A percentile compares a stretch with the other conserved stretches of the same genome.
Conservation (phyloP, 2,888 invertebrate genomes). For the Dicycla oo region DNA sequence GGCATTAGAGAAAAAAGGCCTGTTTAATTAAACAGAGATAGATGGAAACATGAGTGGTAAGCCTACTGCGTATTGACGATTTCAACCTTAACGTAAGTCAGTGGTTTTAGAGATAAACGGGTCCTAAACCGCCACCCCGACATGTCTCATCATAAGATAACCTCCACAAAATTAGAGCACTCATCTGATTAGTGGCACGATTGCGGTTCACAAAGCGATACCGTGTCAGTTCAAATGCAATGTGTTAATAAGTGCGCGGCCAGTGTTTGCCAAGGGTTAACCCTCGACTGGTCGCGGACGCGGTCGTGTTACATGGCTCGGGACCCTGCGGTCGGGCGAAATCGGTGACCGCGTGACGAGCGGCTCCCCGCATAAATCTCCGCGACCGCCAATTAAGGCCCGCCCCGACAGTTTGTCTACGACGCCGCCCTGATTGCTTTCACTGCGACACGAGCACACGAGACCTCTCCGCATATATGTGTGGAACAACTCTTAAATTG, state of each 20-base stretch:
- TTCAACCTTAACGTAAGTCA: neutral
- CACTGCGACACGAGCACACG: constrained; percentile 72
- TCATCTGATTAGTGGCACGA: constrained; percentile 32
- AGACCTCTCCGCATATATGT: constrained; percentile 62
- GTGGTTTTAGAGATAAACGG: neutral
- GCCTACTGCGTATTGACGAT: neutral
- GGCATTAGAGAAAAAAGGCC: neutral
- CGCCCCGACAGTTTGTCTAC: constrained; percentile 90
- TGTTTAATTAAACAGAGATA: neutral
- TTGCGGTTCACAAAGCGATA: constrained; percentile 49
- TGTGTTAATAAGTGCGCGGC: constrained; percentile 70
- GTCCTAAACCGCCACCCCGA: neutral
- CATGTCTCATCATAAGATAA: neutral
- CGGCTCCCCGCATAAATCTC: constrained; percentile 89
- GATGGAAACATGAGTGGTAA: neutral
- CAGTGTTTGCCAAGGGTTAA: constrained; percentile 70
- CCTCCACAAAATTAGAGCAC: constrained; percentile 5
- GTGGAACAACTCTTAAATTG: constrained; percentile 59
- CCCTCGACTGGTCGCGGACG: constrained; percentile 49
- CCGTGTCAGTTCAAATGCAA: constrained; percentile 53
- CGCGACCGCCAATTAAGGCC: constrained; percentile 89
- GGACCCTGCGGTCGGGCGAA: constrained; percentile 70
- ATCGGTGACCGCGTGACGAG: constrained; percentile 83
- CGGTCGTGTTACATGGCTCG: constrained; percentile 50
- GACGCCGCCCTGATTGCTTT: constrained; percentile 90